A percentile compares a stretch with the other conserved stretches of the same genome.
phyloP scores from a whole-genome alignment of 2,113 vertebrate species.

The Petroica traversi region DNA sequence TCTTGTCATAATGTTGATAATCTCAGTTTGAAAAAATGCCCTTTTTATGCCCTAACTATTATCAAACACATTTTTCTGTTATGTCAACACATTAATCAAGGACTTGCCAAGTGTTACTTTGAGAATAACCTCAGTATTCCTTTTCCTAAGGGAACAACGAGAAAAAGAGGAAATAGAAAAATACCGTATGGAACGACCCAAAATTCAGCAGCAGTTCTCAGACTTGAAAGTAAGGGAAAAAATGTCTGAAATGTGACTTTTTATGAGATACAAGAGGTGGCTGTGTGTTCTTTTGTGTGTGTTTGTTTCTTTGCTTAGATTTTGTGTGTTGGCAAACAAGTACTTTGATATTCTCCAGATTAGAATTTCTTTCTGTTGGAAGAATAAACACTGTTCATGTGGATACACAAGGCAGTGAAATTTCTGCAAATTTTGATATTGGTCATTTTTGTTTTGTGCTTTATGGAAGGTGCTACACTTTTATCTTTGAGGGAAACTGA shows the following conservation, averaged over 20 bases:
- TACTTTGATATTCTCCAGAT: neutral
- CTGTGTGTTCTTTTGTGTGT: neutral
- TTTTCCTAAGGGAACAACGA: slow-evolving; percentile 85
- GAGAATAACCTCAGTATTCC: neutral
- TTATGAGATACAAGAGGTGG: rapidly evolving
- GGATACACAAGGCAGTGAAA: neutral
- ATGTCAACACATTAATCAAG: neutral
- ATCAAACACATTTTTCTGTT: neutral
- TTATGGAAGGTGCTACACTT: neutral
- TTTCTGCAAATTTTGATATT: neutral
- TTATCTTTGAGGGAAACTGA: neutral
- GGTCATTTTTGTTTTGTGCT: neutral
- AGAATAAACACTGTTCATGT: neutral
- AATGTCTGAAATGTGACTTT: neutral
- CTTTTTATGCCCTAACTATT: neutral
- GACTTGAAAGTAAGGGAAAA: slow-evolving; percentile 88
- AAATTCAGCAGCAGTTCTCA: slow-evolving; percentile 98
- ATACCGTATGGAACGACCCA: slow-evolving; percentile 97
- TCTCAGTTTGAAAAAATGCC: neutral
- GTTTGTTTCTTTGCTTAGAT: neutral
- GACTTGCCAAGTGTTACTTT: neutral
- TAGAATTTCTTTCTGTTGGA: neutral
- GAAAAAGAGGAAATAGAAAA: slow-evolving; percentile 99
- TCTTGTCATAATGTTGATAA: neutral
- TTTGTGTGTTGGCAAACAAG: neutral